phyloP scores from a whole-genome alignment of 2,888 invertebrate genomes.

The Drosophila emarginata region DNA sequence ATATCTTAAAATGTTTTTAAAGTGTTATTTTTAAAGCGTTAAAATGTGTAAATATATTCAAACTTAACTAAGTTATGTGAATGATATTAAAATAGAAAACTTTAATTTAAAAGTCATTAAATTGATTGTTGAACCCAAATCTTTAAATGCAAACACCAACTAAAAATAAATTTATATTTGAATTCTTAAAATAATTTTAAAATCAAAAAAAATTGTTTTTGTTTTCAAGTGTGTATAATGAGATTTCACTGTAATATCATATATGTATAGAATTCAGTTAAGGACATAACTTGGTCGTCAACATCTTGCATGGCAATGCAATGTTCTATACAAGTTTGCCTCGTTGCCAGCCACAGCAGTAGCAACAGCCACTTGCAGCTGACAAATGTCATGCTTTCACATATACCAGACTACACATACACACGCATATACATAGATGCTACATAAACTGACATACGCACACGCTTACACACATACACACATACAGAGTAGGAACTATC shows the following conservation, averaged over 20 bases:
- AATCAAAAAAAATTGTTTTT: neutral
- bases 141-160: too few relatives aligned
- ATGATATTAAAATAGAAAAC: too few relatives aligned
- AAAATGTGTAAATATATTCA: too few relatives aligned
- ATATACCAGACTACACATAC: conserved; percentile 29
- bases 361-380: conserved; percentile 64
- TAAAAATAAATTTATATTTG: too few relatives aligned
- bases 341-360: conserved; percentile 27
- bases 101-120: too few relatives aligned
- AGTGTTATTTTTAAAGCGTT: too few relatives aligned
- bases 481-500: conserved; percentile 30
- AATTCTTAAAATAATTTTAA: neutral
- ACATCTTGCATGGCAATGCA: conserved; percentile 52
- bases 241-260: conserved; percentile 1
- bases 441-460: neutral
- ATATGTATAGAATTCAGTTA: conserved; percentile 28
- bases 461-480: conserved; percentile 17
- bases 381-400: conserved; percentile 69
- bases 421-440: conserved; percentile 12
- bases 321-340: conserved; percentile 50
- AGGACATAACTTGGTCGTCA: conserved; percentile 73
- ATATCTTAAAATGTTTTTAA: too few relatives aligned
- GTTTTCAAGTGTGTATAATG: neutral
- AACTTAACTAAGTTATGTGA: too few relatives aligned
- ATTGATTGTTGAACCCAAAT: too few relatives aligned